Evolutionary conservation across 2,797 vertebrate species (phyloP), one percentile per base, ranked within the genome.

Genomic region (Ambastaia sidthimunki): DNA sequence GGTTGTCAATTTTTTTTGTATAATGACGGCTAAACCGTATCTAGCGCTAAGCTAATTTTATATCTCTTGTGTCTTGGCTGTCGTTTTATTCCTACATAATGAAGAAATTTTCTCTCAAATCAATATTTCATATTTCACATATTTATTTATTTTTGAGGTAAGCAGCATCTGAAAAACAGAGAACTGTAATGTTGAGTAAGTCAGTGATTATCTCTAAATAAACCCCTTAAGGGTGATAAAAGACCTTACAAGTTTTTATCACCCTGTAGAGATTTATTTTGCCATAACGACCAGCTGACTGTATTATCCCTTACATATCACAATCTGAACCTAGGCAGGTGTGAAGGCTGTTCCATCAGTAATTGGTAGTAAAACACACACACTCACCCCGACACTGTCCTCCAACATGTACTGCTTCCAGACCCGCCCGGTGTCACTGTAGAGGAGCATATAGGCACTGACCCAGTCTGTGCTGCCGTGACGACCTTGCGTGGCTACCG

Each of bases 391-490:
- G 21, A 97, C 83, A 10, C 89, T 89, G 79, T 98, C 96, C 18
- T 98, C 96, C 31, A 97, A 94, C 44, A 94, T 89, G 90, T 98
- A 97, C 80, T 95, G 95, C 63, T 92, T 97, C 98, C 98, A 99
- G 85, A 94, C 94, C 52, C 89, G 93, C 16, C 96, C 97, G 0
- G 96, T 97, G 91, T 99, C 98, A 1, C 98, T 99, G 92, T 95
- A 96, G 89, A 99, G 95, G 59, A 99, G 93, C 1, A 87, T 91
- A 59, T 96, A 99, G 73, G 93, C 93, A 18, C 93, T 97, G 85
- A 97, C 95, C 97, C 98, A 99, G 91, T 99, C 98, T 23, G 93
- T 95, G 91, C 96, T 98, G 76, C 96, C 95, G 0, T 95, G 93
- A 16, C 97, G 91, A 67, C 98, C 98, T 89, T 99, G 98, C 0